Conservation (phyloP, 2,797 vertebrate genomes). For the Hyperoplus immaculatus region DNA sequence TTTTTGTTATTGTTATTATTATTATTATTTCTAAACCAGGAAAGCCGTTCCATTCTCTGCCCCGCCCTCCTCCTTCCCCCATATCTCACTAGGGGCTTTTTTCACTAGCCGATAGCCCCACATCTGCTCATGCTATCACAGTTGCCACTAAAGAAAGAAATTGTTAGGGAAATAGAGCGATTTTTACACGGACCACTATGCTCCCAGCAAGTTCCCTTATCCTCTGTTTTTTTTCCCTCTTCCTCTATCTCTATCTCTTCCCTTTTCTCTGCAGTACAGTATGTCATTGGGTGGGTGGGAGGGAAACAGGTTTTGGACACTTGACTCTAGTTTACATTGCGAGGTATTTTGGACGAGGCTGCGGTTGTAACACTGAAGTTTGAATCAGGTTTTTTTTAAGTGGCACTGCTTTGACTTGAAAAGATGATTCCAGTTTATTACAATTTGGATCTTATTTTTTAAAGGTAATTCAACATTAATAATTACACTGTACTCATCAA, state of each 20-base stretch:
- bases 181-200: background rate
- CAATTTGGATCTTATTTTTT: background rate
- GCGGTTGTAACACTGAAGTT: background rate
- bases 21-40: constrained; percentile 71
- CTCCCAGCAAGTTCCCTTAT: constrained; percentile 11
- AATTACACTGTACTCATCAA: background rate
- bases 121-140: constrained; percentile 58
- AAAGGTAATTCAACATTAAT: background rate
- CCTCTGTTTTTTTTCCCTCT: background rate
- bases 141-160: constrained; percentile 21
- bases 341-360: background rate
- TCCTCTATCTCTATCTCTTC: background rate
- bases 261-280: constrained; percentile 15
- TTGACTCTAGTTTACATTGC: constrained; percentile 18
- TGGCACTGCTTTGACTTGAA: constrained; percentile 2
- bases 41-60: constrained; percentile 52
- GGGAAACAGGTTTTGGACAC: constrained; percentile 11
- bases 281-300: background rate
- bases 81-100: constrained; percentile 31
- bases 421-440: constrained; percentile 6
- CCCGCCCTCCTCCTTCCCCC: constrained; percentile 30
- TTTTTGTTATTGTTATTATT: constrained; percentile 49
- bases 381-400: background rate
- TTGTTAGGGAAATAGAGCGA: constrained; percentile 1
- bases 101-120: constrained; percentile 31